These are phyloP conservation scores for Serinus canaria DNA, from an alignment of 2,113 vertebrate species.

Conservation along the genomic window DNA sequence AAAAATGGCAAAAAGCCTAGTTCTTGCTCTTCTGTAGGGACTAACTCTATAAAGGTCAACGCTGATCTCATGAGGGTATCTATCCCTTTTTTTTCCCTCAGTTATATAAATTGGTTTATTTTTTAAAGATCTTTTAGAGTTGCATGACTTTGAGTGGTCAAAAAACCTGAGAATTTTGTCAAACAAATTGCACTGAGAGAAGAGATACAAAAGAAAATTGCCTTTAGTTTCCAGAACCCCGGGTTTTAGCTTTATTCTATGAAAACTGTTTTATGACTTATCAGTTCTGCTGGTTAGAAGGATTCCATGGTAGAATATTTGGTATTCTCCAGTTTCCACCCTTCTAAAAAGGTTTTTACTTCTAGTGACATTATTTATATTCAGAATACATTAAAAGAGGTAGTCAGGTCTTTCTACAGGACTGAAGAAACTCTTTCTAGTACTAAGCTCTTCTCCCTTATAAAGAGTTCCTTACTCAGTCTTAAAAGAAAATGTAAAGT, in stretches of 20 bases:
- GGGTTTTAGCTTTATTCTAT: not conserved
- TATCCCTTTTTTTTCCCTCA: not conserved
- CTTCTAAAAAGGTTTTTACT: not conserved
- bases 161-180: not conserved
- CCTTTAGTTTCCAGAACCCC: not conserved
- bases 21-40: not conserved
- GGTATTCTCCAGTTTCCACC: not conserved
- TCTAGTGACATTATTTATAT: not conserved
- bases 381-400: not conserved
- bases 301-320: not conserved
- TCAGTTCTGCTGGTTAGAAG: not conserved
- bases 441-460: not conserved
- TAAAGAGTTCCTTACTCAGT: not conserved
- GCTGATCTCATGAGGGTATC: not conserved
- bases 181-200: not conserved
- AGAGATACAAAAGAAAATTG: not conserved
- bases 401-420: not conserved
- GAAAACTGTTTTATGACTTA: not conserved
- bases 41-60: not conserved
- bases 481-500: not conserved
- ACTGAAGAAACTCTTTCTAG: not conserved
- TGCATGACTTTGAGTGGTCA: not conserved
- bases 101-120: not conserved
- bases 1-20: not conserved
- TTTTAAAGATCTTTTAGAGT: not conserved